Evolutionary conservation across 2,888 invertebrate species (phyloP).

Genomic region (Chrysolina americana): DNA sequence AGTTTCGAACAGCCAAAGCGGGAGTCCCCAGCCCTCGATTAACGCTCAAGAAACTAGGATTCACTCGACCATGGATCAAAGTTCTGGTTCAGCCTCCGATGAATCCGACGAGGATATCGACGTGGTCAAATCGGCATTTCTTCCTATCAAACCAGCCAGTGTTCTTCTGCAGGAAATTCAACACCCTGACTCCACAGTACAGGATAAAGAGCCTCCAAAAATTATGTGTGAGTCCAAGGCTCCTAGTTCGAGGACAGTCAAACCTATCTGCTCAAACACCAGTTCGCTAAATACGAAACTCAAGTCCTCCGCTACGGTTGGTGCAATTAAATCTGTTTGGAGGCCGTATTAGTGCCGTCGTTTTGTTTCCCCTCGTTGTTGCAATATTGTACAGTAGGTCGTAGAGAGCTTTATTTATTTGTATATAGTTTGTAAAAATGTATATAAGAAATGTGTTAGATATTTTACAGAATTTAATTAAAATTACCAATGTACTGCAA

Average conservation of each 20-base stretch:
- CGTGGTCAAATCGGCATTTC: slow-evolving; percentile 83
- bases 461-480: slow-evolving; percentile 58
- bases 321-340: slow-evolving; percentile 80
- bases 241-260: slow-evolving; percentile 73
- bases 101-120: slow-evolving; percentile 81
- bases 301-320: slow-evolving; percentile 65
- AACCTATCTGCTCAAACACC: slow-evolving; percentile 64
- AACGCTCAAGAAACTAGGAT: slow-evolving; percentile 72
- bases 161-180: slow-evolving; percentile 71
- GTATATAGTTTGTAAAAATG: slow-evolving; percentile 47
- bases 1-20: slow-evolving; percentile 73
- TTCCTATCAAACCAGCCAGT: slow-evolving; percentile 77
- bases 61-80: slow-evolving; percentile 76
- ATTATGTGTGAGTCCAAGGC: slow-evolving; percentile 75
- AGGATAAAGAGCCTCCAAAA: slow-evolving; percentile 68
- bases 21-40: slow-evolving; percentile 69
- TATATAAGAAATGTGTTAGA: slow-evolving; percentile 59
- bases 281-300: slow-evolving; percentile 73
- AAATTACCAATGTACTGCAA: slow-evolving; percentile 63
- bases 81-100: slow-evolving; percentile 75
- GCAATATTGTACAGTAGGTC: slow-evolving; percentile 47
- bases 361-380: slow-evolving; percentile 46
- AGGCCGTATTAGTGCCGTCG: slow-evolving; percentile 76
- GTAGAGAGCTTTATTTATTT: slow-evolving; percentile 54
- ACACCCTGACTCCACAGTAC: slow-evolving; percentile 76